Evolutionary conservation across 2,888 invertebrate genomes (phyloP).

Genomic region (Thelaira solivaga): DNA sequence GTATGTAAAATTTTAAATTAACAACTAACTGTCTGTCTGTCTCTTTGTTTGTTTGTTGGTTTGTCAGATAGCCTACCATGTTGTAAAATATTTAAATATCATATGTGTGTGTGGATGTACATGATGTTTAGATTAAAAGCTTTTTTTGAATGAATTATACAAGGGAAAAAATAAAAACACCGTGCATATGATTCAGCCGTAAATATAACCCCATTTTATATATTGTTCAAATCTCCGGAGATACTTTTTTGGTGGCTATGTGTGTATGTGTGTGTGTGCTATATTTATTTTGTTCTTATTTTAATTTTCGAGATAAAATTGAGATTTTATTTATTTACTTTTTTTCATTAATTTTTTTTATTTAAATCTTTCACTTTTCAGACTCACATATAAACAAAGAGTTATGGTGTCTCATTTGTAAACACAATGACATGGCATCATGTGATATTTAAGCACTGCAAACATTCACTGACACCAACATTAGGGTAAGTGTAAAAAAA

Average conservation of each 20-base stretch:
- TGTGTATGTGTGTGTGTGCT: too few relatives aligned
- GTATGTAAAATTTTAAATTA: neutral
- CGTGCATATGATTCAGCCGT: neutral
- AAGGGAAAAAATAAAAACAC: constrained; percentile 2
- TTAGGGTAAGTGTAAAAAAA: too few relatives aligned
- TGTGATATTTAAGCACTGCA: neutral
- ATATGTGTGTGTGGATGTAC: constrained; percentile 43
- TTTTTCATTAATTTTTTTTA: neutral
- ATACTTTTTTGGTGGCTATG: constrained; percentile 12
- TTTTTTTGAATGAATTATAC: constrained; percentile 25
- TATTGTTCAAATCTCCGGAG: constrained; percentile 45
- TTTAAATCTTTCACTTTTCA: constrained; percentile 5
- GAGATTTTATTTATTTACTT: constrained; percentile 26
- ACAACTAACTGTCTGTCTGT: neutral
- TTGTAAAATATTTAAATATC: constrained; percentile 23
- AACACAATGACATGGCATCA: constrained; percentile 19
- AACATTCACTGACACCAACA: too few relatives aligned
- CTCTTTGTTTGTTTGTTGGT: too few relatives aligned
- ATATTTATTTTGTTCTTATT: constrained; percentile 7
- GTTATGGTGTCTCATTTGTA: constrained; percentile 54
- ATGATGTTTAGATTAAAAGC: constrained; percentile 58
- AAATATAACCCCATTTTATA: constrained; percentile 46
- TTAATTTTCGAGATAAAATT: constrained; percentile 30
- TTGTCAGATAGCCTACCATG: neutral
- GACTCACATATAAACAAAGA: constrained; percentile 38